Percentiles rank a stretch among this genome's conserved stretches.
phyloP scores from a whole-genome alignment of 2,113 vertebrate genomes.

The Tor tambroides region DNA sequence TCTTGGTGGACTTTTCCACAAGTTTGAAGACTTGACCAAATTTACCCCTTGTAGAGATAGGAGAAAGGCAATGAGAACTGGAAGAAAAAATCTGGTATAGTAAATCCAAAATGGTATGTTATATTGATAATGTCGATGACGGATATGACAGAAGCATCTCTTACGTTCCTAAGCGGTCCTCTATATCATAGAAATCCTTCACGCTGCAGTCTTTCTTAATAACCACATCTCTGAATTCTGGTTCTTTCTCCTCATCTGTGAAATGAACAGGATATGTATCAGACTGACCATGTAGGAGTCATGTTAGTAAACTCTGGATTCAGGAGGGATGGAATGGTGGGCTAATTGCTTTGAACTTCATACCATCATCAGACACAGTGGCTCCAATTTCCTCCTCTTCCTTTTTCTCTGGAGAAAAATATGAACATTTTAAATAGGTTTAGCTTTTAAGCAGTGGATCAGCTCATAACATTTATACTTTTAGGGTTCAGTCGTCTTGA shows the following conservation, averaged over 20 bases:
- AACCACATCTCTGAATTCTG: constrained; percentile 86
- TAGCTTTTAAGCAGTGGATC: too few species aligned
- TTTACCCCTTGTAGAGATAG: constrained; percentile 83
- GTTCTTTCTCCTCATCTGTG: constrained; percentile 81
- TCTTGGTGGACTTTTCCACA: constrained; percentile 91
- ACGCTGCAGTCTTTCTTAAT: constrained; percentile 88
- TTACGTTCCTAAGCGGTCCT: constrained; percentile 97
- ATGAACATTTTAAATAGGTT: too few species aligned
- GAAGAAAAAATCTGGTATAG: background rate
- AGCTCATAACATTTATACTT: too few species aligned
- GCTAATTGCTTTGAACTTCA: background rate
- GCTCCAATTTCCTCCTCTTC: constrained; percentile 53
- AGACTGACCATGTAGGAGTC: background rate
- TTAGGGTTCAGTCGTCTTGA: too few species aligned
- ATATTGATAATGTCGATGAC: background rate
- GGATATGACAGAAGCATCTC: background rate
- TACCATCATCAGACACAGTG: constrained; percentile 52
- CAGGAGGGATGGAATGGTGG: background rate
- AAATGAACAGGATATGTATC: constrained; percentile 23
- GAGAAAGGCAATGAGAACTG: background rate
- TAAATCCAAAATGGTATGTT: background rate
- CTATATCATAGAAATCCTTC: constrained; percentile 91
- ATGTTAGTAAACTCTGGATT: constrained; percentile 4
- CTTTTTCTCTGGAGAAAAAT: constrained; percentile 53
- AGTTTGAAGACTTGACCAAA: constrained; percentile 98